A percentile compares a stretch with the other conserved stretches of the same genome.
Conservation (phyloP, 2,797 vertebrate species). For the Meda fulgida region DNA sequence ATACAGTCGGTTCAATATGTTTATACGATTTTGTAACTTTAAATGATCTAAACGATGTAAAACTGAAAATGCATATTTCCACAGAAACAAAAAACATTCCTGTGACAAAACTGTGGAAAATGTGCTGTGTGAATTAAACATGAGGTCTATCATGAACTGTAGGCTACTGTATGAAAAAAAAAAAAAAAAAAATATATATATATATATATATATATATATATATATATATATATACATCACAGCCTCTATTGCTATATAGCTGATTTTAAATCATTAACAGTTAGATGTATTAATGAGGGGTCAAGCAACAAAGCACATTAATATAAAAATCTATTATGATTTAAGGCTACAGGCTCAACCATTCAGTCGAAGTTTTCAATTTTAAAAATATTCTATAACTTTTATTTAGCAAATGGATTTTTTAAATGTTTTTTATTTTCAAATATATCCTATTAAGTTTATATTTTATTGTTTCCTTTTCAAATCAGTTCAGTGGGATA, state of each 20-base stretch:
- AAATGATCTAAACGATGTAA: neutral
- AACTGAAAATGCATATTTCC: neutral
- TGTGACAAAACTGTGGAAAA: neutral
- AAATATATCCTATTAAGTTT: neutral
- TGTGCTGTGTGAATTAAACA: neutral
- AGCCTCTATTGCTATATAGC: too few species aligned
- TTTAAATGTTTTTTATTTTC: too few species aligned
- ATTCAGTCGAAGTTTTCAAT: too few species aligned
- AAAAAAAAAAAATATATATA: neutral
- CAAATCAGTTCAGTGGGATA: neutral
- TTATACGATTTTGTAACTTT: neutral
- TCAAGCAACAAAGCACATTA: neutral
- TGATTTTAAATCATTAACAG: too few species aligned
- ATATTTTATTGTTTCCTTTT: neutral
- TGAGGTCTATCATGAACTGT: neutral
- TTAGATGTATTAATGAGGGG: neutral
- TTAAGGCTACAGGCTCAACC: too few species aligned
- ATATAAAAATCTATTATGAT: neutral
- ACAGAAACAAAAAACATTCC: neutral
- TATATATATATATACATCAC: too few species aligned
- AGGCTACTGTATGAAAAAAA: neutral
- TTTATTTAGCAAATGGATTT: too few species aligned
- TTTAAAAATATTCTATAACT: too few species aligned
- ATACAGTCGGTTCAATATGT: too few species aligned
- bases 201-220: too few species aligned